Evolutionary conservation across 2,888 invertebrate genomes (phyloP).

Genomic region (Germaria angustata): DNA sequence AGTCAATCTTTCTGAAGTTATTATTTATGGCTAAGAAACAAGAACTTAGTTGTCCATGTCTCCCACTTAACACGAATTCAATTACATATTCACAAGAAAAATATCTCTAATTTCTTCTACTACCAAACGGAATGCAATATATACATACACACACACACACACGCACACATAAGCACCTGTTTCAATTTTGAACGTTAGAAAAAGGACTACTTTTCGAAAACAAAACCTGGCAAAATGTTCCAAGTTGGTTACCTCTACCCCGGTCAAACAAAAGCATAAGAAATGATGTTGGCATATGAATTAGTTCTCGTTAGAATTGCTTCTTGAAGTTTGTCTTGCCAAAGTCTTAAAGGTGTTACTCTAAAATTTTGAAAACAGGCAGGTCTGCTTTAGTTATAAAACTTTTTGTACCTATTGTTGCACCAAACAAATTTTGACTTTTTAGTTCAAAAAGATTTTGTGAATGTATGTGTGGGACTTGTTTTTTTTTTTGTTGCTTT

Average conservation of each 20-base stretch:
- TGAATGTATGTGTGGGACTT: too few species aligned
- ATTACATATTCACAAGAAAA: background rate
- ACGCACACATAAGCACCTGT: too few species aligned
- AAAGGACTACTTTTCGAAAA: background rate
- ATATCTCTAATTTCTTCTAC: background rate
- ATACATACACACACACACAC: background rate
- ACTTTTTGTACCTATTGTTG: conserved; percentile 10
- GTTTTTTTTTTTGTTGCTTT: background rate
- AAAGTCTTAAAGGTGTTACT: background rate
- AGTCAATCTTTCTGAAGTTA: background rate
- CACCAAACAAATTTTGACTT: background rate
- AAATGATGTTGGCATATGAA: background rate
- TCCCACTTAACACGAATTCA: background rate
- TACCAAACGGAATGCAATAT: background rate
- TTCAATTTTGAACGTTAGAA: background rate
- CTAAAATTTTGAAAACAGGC: background rate
- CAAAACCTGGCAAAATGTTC: background rate
- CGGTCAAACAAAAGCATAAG: background rate
- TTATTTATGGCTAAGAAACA: background rate
- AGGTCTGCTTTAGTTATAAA: conserved; percentile 4
- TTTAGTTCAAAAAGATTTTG: background rate
- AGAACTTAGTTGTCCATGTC: background rate
- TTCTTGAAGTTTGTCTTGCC: background rate
- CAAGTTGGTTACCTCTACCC: background rate
- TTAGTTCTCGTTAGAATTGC: background rate